Percentiles rank a stretch among this genome's conserved stretches.
Conservation (phyloP, 2,113 vertebrate genomes). For the Shinisaurus crocodilurus region DNA sequence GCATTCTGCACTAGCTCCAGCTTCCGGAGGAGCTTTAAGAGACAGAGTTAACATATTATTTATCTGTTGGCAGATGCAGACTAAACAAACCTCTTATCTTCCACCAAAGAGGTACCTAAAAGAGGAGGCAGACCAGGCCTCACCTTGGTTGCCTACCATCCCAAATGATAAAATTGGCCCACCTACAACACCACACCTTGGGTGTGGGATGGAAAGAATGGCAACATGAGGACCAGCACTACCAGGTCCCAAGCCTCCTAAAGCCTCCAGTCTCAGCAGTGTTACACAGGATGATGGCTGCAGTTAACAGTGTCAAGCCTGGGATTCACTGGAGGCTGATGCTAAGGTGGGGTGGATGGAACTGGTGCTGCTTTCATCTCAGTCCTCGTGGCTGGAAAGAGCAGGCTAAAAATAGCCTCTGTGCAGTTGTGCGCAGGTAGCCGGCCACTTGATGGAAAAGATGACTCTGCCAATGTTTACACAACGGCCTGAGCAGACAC, state of each 20-base stretch:
- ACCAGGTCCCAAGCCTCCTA: not conserved
- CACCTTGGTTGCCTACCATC: not conserved
- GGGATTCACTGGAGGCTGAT: not conserved
- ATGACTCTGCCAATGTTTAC: slow-evolving; percentile 36
- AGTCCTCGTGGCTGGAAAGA: not conserved
- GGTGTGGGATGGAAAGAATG: not conserved
- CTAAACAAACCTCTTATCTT: not conserved
- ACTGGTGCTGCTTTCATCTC: not conserved
- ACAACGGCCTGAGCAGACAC: not conserved
- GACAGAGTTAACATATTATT: too few species aligned
- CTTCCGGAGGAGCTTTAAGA: too few species aligned
- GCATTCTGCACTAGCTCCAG: too few species aligned
- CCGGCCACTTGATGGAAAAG: slow-evolving; percentile 33
- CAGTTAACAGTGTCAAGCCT: not conserved
- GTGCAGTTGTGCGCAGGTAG: slow-evolving; percentile 28
- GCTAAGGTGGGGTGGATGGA: not conserved
- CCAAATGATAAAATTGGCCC: not conserved
- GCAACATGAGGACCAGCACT: not conserved
- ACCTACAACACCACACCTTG: not conserved
- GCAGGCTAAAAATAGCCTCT: slow-evolving; percentile 30
- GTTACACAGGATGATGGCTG: not conserved
- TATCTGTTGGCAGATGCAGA: not conserved
- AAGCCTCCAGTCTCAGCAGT: not conserved
- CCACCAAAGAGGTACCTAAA: not conserved
- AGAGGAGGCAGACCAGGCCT: not conserved